These are phyloP conservation scores for Thumatha senex DNA, from an alignment of 2,888 invertebrate genomes.

Conservation along the genomic window DNA sequence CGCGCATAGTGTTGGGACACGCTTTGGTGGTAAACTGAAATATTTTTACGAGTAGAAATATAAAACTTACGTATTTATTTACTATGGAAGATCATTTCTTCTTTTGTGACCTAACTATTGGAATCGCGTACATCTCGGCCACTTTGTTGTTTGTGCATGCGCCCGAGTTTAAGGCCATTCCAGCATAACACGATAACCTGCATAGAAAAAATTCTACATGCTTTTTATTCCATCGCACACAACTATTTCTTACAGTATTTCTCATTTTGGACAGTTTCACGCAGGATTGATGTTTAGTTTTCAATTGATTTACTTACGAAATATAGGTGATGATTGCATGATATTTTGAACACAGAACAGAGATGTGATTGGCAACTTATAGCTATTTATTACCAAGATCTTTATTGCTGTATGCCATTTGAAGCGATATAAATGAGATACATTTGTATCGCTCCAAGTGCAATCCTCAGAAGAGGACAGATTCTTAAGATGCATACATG, in stretches of 20 bases:
- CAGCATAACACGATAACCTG: slow-evolving; percentile 45
- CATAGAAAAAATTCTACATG: slow-evolving; percentile 59
- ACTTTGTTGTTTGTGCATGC: slow-evolving; percentile 68
- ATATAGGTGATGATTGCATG: slow-evolving; percentile 72
- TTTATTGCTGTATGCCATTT: slow-evolving; percentile 34
- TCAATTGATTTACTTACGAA: slow-evolving; percentile 79
- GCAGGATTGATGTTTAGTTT: slow-evolving; percentile 55
- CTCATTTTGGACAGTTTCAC: slow-evolving; percentile 66
- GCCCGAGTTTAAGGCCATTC: slow-evolving; percentile 62
- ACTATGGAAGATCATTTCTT: slow-evolving; percentile 78
- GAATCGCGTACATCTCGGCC: slow-evolving; percentile 66
- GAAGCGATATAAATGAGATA: slow-evolving; percentile 10
- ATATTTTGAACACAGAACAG: slow-evolving; percentile 59
- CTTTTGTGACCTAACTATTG: slow-evolving; percentile 74
- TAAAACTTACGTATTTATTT: slow-evolving; percentile 74
- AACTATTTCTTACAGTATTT: slow-evolving; percentile 46
- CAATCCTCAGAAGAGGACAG: slow-evolving; percentile 16
- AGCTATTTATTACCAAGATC: slow-evolving; percentile 29
- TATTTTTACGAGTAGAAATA: slow-evolving; percentile 60
- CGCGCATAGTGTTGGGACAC: slow-evolving; percentile 39
- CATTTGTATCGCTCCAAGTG: slow-evolving; percentile 18
- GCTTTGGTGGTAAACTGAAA: slow-evolving; percentile 46
- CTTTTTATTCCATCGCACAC: slow-evolving; percentile 45
- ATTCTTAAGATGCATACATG: slow-evolving; percentile 29
- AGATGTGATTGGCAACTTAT: slow-evolving; percentile 38